Percentiles rank a stretch among this genome's conserved stretches.
Evolutionary conservation across 2,113 vertebrate species (phyloP).

Genomic region (Sterrhoptilus dennistouni): DNA sequence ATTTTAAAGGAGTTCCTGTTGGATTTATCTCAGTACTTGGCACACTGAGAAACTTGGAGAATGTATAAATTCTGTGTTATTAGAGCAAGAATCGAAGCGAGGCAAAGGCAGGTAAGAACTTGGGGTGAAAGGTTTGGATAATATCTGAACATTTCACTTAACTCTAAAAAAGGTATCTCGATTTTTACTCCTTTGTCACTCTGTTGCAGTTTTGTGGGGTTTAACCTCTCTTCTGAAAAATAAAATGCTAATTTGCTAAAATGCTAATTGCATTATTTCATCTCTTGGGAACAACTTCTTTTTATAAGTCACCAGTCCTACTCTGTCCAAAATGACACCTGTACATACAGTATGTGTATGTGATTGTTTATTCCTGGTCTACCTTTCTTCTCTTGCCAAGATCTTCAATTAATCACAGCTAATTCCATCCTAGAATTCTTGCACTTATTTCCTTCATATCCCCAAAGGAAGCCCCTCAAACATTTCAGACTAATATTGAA

Average conservation of each 20-base stretch:
- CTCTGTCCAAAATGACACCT: rapidly evolving
- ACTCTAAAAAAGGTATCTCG: not conserved
- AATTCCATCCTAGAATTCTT: not conserved
- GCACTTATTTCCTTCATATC: not conserved
- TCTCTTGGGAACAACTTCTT: not conserved
- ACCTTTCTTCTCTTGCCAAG: not conserved
- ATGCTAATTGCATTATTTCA: not conserved
- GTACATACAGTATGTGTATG: not conserved
- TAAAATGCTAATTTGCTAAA: not conserved
- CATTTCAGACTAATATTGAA: not conserved
- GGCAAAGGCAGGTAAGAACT: not conserved
- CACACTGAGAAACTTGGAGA: not conserved
- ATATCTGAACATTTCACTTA: not conserved
- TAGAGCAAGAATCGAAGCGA: not conserved
- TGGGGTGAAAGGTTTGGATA: not conserved
- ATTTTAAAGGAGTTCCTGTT: not conserved
- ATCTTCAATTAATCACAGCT: not conserved
- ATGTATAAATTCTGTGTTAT: not conserved
- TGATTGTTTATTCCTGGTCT: not conserved
- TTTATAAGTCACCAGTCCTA: not conserved
- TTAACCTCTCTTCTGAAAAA: not conserved
- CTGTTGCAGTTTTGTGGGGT: not conserved
- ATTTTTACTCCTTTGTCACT: not conserved
- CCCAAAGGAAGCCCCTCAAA: not conserved
- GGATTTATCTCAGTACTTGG: not conserved